phyloP scores from a whole-genome alignment of 2,113 vertebrate genomes.

The Chamaetylas fuelleborni region DNA sequence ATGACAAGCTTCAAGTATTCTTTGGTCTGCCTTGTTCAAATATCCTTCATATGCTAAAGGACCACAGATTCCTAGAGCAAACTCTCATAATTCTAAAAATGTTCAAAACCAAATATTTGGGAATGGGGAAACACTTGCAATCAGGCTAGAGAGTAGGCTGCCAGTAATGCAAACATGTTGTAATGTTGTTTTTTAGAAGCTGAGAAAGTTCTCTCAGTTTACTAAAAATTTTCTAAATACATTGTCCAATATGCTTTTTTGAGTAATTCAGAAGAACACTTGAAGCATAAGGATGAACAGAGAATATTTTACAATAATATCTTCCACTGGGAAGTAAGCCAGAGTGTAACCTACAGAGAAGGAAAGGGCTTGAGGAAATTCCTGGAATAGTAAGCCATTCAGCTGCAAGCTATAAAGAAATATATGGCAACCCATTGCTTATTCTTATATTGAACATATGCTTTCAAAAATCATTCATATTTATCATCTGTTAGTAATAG shows the following conservation, averaged over 20 bases:
- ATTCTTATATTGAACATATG: slow-evolving; percentile 34
- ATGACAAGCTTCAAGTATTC: background rate
- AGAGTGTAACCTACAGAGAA: background rate
- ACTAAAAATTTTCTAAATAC: background rate
- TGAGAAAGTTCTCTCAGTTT: background rate
- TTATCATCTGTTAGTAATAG: slow-evolving; percentile 37
- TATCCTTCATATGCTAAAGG: background rate
- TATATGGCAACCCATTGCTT: slow-evolving; percentile 19
- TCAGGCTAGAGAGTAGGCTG: background rate
- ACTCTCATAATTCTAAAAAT: background rate
- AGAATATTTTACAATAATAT: background rate
- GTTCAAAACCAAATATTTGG: background rate
- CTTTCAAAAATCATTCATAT: slow-evolving; percentile 31
- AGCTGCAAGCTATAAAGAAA: slow-evolving; percentile 31
- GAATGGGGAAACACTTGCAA: background rate
- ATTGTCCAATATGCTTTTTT: background rate
- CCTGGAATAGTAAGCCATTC: background rate
- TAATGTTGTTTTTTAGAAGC: background rate
- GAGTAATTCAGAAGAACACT: background rate
- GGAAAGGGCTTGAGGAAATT: background rate
- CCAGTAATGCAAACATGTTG: background rate
- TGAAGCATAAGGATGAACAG: background rate
- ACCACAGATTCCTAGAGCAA: background rate
- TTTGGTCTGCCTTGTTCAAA: background rate
- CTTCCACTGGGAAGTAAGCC: slow-evolving; percentile 11